Base-by-base conservation (phyloP, 30 jellyfish, hydroid and myxozoan species). In the Pseudorhiza aurosa region DNA sequence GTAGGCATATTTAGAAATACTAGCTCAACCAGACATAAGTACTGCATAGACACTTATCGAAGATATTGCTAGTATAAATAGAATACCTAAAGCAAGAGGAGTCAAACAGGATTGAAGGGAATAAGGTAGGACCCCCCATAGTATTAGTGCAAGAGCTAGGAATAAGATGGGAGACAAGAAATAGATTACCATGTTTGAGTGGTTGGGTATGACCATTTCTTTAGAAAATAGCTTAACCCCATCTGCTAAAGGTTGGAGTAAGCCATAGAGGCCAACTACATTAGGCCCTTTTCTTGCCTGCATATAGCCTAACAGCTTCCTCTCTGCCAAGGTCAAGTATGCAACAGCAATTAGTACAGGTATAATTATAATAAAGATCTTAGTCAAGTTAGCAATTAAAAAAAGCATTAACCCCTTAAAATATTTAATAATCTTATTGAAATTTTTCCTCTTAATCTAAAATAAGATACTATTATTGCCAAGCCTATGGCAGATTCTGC, bases 211-310 rank as follows among this genome's bases (percentile, higher is more conserved):
- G 19, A 59, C 47, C 63, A 64, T 65, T 35, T 86, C 96, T 51
- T 86, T 86, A 15, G 75, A 8, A 64, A 86, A 62, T 44, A 77
- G 64, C 45, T 86, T 86, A 9, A 65, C 74, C 4, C 89, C 96
- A 68, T 86, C 96, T 1, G 96, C 96, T 40, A 86, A 36, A 17
- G 96, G 95, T 45, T 86, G 96, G 12, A 86, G 43, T 18, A 87
- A 27, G 26, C 96, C 96, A 69, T 77, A 87, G 21, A 87, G 31
- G 9, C 96, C 96, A 4, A 87, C 95, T 17, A 87, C 58, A 80
- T 87, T 87, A 17, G 96, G 96, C 14, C 95, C 95, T 32, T 71
- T 70, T 29, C 95, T 50, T 18, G 73, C 2, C 44, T 58, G 96
- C 43, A 60, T 36, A 79, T 65, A 79, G 12, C 95, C 96, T 35